Base-by-base conservation (phyloP, 2,888 invertebrate genomes). In the Tenthredo mesomela region DNA sequence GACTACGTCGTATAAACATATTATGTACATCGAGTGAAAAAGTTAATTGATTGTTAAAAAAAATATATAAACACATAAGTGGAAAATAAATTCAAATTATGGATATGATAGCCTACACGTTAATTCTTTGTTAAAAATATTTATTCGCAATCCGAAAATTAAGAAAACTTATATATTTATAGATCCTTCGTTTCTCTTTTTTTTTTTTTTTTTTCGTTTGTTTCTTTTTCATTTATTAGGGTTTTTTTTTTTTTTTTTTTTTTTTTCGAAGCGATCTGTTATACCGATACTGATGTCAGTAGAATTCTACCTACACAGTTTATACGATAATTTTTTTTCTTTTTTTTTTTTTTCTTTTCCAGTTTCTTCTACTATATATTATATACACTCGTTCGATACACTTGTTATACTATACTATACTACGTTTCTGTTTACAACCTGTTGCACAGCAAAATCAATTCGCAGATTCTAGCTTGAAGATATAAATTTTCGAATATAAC, bases 401-500 rank as follows among this genome's bases (percentile, higher is more conserved):
- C 25, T 61, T 7, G 12, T 25, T 25, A 21, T 61, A 54, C 54
- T 47, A 47, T 47, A 47, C 47, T 47, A 47, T 3, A 43, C 43
- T 43, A 43, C 50, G 54, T 54, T 7, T 54, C 54, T 54, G 54
- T 54, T 54, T 21, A 71, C 70, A 71, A 71, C 70, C 70, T 71
- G 70, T 71, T 71, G 70, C 70, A 37, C 70, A 7, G 33, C 29
- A 25, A 29, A 71, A 71, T 71, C 70, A 40, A 61, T 61, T 61
- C 25, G 61, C 61, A 12, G 10, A 61, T 61, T 25, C 25, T 10
- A 25, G 21, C 4, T 25, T 61, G 2, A 25, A 61, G 61, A 61
- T 61, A 25, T n/a, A 7, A 5, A n/a, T 54, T 54, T 54, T 50
- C n/a, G 0, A 5, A 54, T n/a, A n/a, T n/a, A n/a, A 54, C 6